These are phyloP conservation scores for Entomobrya proxima DNA, from an alignment of 2,888 invertebrate species.

Conservation along the genomic window DNA sequence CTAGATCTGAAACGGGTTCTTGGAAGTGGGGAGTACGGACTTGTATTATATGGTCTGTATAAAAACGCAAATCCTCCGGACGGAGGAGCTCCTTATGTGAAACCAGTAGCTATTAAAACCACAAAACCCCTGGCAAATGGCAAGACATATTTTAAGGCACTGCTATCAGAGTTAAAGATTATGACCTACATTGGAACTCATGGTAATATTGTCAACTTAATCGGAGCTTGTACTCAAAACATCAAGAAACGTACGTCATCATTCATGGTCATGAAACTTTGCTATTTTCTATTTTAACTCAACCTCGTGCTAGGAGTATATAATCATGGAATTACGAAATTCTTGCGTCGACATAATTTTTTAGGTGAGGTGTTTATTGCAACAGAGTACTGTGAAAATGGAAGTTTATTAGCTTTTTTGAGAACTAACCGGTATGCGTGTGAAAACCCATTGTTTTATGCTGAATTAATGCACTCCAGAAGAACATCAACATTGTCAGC, in stretches of 20 bases:
- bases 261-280: background rate
- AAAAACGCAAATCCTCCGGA: slow-evolving; percentile 38
- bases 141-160: slow-evolving; percentile 57
- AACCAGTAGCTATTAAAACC: slow-evolving; percentile 67
- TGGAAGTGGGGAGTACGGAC: slow-evolving; percentile 65
- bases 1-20: slow-evolving; percentile 54
- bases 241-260: slow-evolving; percentile 58
- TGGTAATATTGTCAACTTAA: slow-evolving; percentile 60
- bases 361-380: slow-evolving; percentile 65
- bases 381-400: slow-evolving; percentile 65
- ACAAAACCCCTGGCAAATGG: slow-evolving; percentile 53
- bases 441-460: slow-evolving; percentile 57
- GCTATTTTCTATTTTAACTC: slow-evolving; percentile 5
- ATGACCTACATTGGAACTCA: slow-evolving; percentile 68
- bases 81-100: background rate
- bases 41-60: slow-evolving; percentile 60
- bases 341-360: background rate
- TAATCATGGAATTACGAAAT: too few relatives aligned
- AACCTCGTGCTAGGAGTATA: too few relatives aligned
- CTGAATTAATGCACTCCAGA: slow-evolving; percentile 29
- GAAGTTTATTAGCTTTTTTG: slow-evolving; percentile 51
- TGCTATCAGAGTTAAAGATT: slow-evolving; percentile 69
- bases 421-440: slow-evolving; percentile 56
- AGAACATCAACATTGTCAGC: background rate
- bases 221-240: slow-evolving; percentile 68